Percentiles rank a stretch among this genome's conserved stretches.
Conservation (phyloP, 1,140 invertebrate species). For the Rhagoletis pomonella region DNA sequence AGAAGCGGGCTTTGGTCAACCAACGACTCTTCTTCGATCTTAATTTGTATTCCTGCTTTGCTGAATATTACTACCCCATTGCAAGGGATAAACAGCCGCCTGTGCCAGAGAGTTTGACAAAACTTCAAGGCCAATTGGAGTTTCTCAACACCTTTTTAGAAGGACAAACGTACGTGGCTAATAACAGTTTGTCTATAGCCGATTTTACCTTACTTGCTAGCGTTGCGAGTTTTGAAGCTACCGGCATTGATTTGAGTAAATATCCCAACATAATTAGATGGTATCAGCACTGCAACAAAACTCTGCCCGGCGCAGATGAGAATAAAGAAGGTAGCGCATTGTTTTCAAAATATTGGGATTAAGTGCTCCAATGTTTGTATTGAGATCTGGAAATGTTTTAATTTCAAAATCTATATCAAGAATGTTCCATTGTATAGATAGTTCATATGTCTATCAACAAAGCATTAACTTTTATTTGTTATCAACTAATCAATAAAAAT, state of each 20-base stretch:
- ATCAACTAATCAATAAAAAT: no score
- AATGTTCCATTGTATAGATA: no score
- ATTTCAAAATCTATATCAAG: no score
- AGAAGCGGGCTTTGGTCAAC: conserved; percentile 82
- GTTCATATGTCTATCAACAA: no score
- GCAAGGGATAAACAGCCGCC: conserved; percentile 80
- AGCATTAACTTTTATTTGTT: no score
- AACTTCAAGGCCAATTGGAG: conserved; percentile 79
- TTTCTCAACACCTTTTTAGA: conserved; percentile 82
- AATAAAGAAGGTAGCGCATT: conserved; percentile 78
- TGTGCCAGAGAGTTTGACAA: conserved; percentile 80
- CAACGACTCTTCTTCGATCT: conserved; percentile 67
- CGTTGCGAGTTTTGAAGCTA: conserved; percentile 81
- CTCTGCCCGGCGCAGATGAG: conserved; percentile 83
- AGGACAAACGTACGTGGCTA: conserved; percentile 80
- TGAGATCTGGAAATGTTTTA: not conserved
- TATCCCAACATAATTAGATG: conserved; percentile 83
- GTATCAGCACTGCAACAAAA: conserved; percentile 81
- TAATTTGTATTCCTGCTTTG: conserved; percentile 69
- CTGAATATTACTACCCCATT: conserved; percentile 82
- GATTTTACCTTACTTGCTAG: conserved; percentile 79
- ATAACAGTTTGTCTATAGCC: conserved; percentile 83
- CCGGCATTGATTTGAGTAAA: conserved; percentile 80
- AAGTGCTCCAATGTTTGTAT: not conserved
- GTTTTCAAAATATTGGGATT: conserved; percentile 74